These are phyloP conservation scores for Lycaon pictus DNA, from an alignment of 2,113 vertebrate species.

Conservation along the genomic window DNA sequence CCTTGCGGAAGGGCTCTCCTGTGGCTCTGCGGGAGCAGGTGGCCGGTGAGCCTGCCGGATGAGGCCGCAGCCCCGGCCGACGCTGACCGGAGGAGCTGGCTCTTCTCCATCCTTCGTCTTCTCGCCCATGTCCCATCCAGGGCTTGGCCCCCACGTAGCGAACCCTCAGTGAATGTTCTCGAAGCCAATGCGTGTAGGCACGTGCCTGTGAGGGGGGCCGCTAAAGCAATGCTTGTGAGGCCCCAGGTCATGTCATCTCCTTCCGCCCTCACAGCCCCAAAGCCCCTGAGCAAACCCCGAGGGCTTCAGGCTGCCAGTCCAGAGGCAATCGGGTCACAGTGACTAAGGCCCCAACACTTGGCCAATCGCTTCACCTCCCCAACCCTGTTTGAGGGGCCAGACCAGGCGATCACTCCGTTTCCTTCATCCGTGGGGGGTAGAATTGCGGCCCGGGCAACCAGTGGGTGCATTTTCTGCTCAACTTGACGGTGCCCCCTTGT, in stretches of 20 bases:
- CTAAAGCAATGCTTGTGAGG: neutral
- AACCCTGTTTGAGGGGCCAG: neutral
- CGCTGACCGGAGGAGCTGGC: neutral
- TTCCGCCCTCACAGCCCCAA: neutral
- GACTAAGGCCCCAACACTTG: neutral
- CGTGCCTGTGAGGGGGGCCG: fast-evolving
- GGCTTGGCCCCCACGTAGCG: neutral
- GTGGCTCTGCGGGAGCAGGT: neutral
- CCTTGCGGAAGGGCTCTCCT: neutral
- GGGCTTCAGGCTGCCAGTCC: neutral
- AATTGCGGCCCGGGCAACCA: neutral
- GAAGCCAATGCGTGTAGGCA: fast-evolving
- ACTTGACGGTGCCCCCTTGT: neutral
- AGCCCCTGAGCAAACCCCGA: fast-evolving
- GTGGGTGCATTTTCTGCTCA: neutral
- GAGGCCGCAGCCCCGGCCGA: neutral
- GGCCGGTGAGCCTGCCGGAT: neutral
- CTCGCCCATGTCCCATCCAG: neutral
- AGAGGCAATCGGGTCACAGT: neutral
- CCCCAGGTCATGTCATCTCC: neutral
- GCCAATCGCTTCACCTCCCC: neutral
- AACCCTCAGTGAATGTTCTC: neutral
- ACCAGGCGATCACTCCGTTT: neutral
- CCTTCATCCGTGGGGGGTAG: neutral
- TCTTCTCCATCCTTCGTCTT: neutral